Base-by-base conservation (phyloP, 2,888 invertebrate genomes). In the Epiblema foenella region DNA sequence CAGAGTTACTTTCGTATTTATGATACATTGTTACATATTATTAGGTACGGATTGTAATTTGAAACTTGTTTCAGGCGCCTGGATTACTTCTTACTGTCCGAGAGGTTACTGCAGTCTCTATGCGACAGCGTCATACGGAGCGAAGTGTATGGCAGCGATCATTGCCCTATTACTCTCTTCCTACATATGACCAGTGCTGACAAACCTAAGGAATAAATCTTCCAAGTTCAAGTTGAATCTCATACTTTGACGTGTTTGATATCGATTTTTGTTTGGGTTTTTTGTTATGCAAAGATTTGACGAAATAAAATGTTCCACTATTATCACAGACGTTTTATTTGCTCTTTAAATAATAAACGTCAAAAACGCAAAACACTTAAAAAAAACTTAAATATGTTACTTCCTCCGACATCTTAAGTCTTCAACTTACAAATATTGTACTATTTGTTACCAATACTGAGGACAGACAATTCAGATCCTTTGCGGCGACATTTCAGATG, bases 1-100 rank as follows among this genome's bases (percentile, higher is more conserved):
- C n/a, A n/a, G n/a, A n/a, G n/a, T n/a, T n/a, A n/a, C n/a, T n/a
- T n/a, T n/a, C n/a, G n/a, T n/a, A n/a, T n/a, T n/a, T n/a, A n/a
- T n/a, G n/a, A n/a, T n/a, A n/a, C n/a, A n/a, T n/a, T n/a, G n/a
- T n/a, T n/a, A n/a, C n/a, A n/a, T n/a, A n/a, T n/a, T 33, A 33
- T 8, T 33, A 0, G 8, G 33, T 33, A 15, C 0, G 42, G 8
- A 37, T 58, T 29, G 56, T 24, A 59, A 37, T 62, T 62, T 7
- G 24, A 12, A 42, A 2, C 78, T 82, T 78, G 77, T 94, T 94
- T 77, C 93, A 98, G 98, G 98, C 95, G 99, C 81, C 91, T 99
- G 83, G 99, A 99, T 90, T 99, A 99, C 89, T 99, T 98, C 86
- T 94, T 99, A 65, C 91, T 98, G 10, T 99, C 99, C 0, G 94